These are phyloP conservation scores for Diogma glabrata DNA, from an alignment of 2,888 invertebrate genomes.

Conservation along the genomic window DNA sequence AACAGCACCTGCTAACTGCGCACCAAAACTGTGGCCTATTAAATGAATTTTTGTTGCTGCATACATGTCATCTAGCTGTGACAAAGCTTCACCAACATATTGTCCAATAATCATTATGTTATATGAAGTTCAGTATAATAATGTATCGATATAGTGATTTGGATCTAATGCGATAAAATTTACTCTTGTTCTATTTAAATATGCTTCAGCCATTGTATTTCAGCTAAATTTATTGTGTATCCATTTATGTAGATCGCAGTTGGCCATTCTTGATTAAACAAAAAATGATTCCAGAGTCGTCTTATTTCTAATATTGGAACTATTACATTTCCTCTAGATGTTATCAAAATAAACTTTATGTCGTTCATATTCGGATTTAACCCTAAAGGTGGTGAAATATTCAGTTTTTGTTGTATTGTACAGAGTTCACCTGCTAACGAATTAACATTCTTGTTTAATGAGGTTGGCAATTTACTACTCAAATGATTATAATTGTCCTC, in stretches of 20 bases:
- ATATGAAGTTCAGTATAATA: constrained; percentile 33
- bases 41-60: constrained; percentile 29
- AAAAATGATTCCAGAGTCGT: constrained; percentile 28
- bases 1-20: constrained; percentile 17
- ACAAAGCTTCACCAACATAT: constrained; percentile 26
- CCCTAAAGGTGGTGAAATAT: too few species aligned
- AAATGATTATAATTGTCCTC: too few species aligned
- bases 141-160: constrained; percentile 30
- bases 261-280: constrained; percentile 27
- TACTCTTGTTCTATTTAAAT: constrained; percentile 27
- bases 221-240: constrained; percentile 29
- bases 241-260: constrained; percentile 33
- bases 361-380: constrained; percentile 29
- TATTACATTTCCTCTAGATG: constrained; percentile 24
- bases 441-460: too few species aligned
- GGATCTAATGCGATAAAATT: constrained; percentile 26
- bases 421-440: too few species aligned
- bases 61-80: constrained; percentile 26
- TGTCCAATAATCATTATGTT: constrained; percentile 32
- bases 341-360: constrained; percentile 30
- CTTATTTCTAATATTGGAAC: constrained; percentile 27
- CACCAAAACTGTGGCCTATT: constrained; percentile 23
- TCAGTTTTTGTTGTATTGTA: too few species aligned
- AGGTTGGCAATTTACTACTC: too few species aligned
- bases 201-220: constrained; percentile 28